phyloP scores from a whole-genome alignment of 1,140 invertebrate species.

The Scaptomyza pallida region DNA sequence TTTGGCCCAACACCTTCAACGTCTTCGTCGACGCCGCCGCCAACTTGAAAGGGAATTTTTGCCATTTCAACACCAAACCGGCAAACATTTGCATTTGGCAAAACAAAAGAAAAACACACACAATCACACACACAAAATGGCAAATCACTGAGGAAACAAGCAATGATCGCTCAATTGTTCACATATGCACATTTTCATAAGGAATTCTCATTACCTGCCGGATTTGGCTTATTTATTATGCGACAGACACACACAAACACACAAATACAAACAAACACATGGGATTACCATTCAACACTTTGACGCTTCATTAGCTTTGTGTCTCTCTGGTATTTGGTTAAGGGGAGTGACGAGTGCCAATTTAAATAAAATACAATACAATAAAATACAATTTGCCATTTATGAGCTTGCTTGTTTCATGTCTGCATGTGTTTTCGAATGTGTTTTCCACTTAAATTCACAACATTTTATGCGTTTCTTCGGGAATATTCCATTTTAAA shows the following conservation, averaged over 20 bases:
- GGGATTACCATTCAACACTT: constrained; percentile 60
- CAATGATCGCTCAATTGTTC: constrained; percentile 60
- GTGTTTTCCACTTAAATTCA: too few species aligned
- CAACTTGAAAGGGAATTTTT: constrained; percentile 8
- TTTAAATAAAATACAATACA: constrained; percentile 42
- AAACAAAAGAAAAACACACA: constrained; percentile 21
- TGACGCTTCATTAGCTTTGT: constrained; percentile 64
- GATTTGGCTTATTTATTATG: constrained; percentile 53
- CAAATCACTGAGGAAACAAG: constrained; percentile 45
- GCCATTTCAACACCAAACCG: constrained; percentile 9
- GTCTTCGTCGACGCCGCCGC: background rate
- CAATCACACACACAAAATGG: constrained; percentile 1
- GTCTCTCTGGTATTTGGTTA: background rate
- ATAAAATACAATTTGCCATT: constrained; percentile 51
- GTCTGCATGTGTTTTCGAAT: background rate
- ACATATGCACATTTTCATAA: constrained; percentile 46
- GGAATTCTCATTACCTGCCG: constrained; percentile 25
- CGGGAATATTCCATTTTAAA: too few species aligned
- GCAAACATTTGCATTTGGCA: constrained; percentile 10
- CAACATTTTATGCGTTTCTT: too few species aligned
- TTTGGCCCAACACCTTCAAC: constrained; percentile 15
- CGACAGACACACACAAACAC: constrained; percentile 19
- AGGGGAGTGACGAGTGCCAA: constrained; percentile 12
- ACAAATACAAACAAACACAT: background rate
- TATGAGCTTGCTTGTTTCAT: constrained; percentile 2